Conservation (phyloP, 2,888 invertebrate genomes). For the Vandiemenella viatica region DNA sequence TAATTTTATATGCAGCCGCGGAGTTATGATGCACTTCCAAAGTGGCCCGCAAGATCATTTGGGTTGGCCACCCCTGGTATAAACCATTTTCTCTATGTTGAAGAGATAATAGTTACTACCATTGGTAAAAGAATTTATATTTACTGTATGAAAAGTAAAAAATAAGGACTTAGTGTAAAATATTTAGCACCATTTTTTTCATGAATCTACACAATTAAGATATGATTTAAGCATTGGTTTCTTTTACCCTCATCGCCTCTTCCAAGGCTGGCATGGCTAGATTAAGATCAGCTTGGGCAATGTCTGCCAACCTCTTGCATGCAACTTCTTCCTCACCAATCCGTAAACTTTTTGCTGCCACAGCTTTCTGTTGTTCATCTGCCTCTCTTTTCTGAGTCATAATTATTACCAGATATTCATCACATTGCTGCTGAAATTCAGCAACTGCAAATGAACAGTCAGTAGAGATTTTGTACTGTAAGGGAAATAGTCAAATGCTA, state of each 20-base stretch:
- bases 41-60: too few relatives aligned
- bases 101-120: too few relatives aligned
- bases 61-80: too few relatives aligned
- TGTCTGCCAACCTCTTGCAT: slow-evolving; percentile 65
- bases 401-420: slow-evolving; percentile 70
- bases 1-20: too few relatives aligned
- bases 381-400: slow-evolving; percentile 66
- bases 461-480: neutral
- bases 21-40: too few relatives aligned
- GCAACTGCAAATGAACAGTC: slow-evolving; percentile 24
- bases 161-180: too few relatives aligned
- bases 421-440: slow-evolving; percentile 67
- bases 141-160: too few relatives aligned
- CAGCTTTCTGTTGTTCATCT: slow-evolving; percentile 62
- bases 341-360: slow-evolving; percentile 53
- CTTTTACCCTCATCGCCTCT: slow-evolving; percentile 49
- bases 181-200: too few relatives aligned
- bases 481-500: neutral
- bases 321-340: slow-evolving; percentile 67
- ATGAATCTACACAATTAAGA: too few relatives aligned
- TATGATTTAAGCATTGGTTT: too few relatives aligned
- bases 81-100: too few relatives aligned
- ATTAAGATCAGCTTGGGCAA: slow-evolving; percentile 68
- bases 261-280: slow-evolving; percentile 77
- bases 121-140: too few relatives aligned